Conservation (phyloP, 2,113 vertebrate species). For the Ahaetulla prasina region DNA sequence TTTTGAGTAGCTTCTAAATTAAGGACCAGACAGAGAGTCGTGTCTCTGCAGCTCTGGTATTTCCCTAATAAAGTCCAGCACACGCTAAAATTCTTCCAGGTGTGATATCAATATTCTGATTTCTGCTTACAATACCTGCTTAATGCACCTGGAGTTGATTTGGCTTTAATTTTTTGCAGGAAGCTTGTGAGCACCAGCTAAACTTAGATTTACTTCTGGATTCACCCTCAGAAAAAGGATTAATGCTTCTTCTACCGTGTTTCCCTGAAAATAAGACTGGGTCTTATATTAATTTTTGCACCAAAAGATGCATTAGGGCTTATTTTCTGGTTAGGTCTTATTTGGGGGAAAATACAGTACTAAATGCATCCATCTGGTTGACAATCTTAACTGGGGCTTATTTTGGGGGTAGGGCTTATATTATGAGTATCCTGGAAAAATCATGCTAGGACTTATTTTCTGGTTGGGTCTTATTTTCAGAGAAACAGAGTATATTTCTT, state of each 20-base stretch:
- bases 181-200: background rate
- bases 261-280: too few species aligned
- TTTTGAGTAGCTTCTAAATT: background rate
- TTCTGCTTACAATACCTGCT: background rate
- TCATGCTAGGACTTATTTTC: too few species aligned
- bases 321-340: too few species aligned
- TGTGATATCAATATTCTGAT: background rate
- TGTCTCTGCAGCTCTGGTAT: background rate
- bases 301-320: too few species aligned
- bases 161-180: background rate
- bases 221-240: background rate
- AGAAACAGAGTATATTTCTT: background rate
- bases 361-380: too few species aligned
- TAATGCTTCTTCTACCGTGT: background rate
- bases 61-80: background rate
- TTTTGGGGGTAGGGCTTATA: too few species aligned
- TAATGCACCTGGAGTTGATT: background rate
- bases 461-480: too few species aligned
- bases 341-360: too few species aligned
- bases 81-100: background rate
- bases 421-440: too few species aligned
- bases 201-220: background rate
- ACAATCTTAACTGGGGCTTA: too few species aligned
- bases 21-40: background rate
- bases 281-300: too few species aligned